Evolutionary conservation across 2,113 vertebrate genomes (phyloP).

Genomic region (Zosterops borbonicus): DNA sequence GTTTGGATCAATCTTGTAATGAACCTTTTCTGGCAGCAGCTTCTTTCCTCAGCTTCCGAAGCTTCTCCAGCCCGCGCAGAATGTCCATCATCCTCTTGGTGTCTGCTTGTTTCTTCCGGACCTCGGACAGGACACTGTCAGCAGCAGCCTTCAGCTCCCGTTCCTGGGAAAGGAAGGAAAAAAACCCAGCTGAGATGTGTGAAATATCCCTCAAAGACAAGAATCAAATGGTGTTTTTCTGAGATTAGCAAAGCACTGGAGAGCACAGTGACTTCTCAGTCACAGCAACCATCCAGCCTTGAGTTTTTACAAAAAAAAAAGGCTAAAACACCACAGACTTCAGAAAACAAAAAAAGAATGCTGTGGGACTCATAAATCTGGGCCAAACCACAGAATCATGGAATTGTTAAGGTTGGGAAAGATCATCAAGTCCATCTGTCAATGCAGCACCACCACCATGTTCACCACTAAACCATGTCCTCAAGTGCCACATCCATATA

Average conservation of each 20-base stretch:
- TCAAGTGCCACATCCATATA: neutral
- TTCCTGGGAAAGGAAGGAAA: constrained; percentile 73
- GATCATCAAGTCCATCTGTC: neutral
- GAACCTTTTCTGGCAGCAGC: constrained; percentile 92
- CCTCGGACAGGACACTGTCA: constrained; percentile 90
- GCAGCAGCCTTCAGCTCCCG: constrained; percentile 90
- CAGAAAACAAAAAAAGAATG: neutral
- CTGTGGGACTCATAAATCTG: neutral
- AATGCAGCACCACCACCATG: neutral
- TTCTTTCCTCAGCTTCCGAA: constrained; percentile 90
- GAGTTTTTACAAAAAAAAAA: neutral
- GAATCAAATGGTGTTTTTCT: neutral
- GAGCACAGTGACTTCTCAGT: neutral
- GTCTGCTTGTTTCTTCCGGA: constrained; percentile 92
- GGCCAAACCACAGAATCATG: neutral
- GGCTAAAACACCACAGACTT: fast-evolving
- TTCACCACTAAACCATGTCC: neutral
- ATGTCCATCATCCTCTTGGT: constrained; percentile 91
- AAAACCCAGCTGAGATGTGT: fast-evolving
- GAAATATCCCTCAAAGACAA: fast-evolving
- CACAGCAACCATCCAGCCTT: neutral
- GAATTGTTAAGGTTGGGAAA: neutral
- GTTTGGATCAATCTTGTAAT: fast-evolving
- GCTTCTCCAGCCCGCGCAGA: constrained; percentile 86
- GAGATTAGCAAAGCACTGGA: neutral